Conservation (phyloP, 2,888 invertebrate genomes). For the Pharmacophagus antenor region DNA sequence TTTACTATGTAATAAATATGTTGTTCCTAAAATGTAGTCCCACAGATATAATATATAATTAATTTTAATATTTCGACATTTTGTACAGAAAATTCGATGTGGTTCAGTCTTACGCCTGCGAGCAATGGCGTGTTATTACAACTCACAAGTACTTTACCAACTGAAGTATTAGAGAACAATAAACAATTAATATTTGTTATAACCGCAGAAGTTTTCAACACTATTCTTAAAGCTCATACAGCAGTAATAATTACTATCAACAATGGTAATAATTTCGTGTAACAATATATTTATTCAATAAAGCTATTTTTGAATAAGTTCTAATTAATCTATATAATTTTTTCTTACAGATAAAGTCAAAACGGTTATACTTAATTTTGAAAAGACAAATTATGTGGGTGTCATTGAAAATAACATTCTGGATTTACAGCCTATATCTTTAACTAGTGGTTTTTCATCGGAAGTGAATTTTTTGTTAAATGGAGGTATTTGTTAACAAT, state of each 20-base stretch:
- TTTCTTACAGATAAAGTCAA: conserved; percentile 36
- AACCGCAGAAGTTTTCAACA: conserved; percentile 29
- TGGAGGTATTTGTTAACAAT: conserved; percentile 40
- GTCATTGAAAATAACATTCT: conserved; percentile 35
- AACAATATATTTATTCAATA: neutral
- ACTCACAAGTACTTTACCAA: conserved; percentile 10
- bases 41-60: too few species aligned
- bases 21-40: too few species aligned
- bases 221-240: conserved; percentile 22
- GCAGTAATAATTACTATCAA: conserved; percentile 8
- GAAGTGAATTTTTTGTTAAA: conserved; percentile 40
- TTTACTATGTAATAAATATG: neutral
- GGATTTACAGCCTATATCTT: conserved; percentile 39
- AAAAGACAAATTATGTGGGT: conserved; percentile 41
- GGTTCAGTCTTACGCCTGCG: conserved; percentile 14
- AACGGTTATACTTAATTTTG: conserved; percentile 40
- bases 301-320: conserved; percentile 1
- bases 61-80: neutral
- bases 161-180: conserved; percentile 15
- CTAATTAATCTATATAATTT: neutral
- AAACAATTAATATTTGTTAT: conserved; percentile 26
- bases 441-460: conserved; percentile 40
- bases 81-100: conserved; percentile 16
- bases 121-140: conserved; percentile 4
- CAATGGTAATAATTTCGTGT: conserved; percentile 5